Evolutionary conservation across 2,888 invertebrate genomes (phyloP).

Genomic region (Pandemis corylana): DNA sequence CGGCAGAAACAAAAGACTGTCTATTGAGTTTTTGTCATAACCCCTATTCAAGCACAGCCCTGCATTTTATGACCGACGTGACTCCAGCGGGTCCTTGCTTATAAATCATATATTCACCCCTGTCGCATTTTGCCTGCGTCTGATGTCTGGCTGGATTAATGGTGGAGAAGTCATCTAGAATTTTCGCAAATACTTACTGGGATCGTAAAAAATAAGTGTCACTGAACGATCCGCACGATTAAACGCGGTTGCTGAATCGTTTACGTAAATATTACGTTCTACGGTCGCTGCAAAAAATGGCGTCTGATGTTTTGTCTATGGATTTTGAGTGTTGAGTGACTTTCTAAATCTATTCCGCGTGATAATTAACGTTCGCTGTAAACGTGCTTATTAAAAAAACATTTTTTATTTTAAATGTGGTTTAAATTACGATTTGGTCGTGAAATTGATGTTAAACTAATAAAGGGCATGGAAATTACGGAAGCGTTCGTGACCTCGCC

Average conservation of each 20-base stretch:
- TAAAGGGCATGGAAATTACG: conserved; percentile 41
- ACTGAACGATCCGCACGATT: conserved; percentile 39
- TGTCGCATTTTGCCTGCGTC: conserved; percentile 54
- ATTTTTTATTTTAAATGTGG: conserved; percentile 9
- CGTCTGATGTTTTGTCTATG: conserved; percentile 26
- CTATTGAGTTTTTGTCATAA: conserved; percentile 57
- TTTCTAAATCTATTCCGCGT: conserved; percentile 16
- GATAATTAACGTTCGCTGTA: background rate
- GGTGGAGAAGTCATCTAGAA: conserved; percentile 53
- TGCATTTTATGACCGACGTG: conserved; percentile 59
- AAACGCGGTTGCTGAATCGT: conserved; percentile 29
- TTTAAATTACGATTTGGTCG: conserved; percentile 29
- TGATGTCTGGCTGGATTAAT: conserved; percentile 62
- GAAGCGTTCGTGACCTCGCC: conserved; percentile 26
- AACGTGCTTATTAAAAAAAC: conserved; percentile 1
- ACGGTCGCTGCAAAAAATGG: conserved; percentile 27
- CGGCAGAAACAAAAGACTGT: conserved; percentile 58
- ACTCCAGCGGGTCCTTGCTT: conserved; percentile 54
- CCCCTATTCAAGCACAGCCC: conserved; percentile 50
- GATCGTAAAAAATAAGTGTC: conserved; percentile 38
- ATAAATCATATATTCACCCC: conserved; percentile 56
- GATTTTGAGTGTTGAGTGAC: conserved; percentile 24
- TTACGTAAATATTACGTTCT: conserved; percentile 41
- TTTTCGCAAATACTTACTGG: conserved; percentile 29
- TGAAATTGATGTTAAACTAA: conserved; percentile 32